Percentiles rank a stretch among this genome's conserved stretches.
phyloP scores from a whole-genome alignment of 2,797 vertebrate genomes.

The Pseudochirops corinnae region DNA sequence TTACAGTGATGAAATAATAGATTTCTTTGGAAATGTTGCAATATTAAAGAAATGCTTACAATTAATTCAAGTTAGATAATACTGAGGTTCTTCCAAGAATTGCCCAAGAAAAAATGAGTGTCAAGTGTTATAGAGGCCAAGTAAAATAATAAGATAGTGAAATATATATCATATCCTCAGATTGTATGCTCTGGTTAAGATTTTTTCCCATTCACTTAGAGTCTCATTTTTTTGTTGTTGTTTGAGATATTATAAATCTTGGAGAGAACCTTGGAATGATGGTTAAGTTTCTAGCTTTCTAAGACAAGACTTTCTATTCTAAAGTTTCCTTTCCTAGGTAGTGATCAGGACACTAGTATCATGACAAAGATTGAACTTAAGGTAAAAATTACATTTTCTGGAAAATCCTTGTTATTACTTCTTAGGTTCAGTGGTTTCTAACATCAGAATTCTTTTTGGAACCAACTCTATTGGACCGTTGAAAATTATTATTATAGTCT shows the following conservation, averaged over 20 bases:
- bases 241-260: background rate
- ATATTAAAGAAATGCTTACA: background rate
- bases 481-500: rapidly evolving
- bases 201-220: background rate
- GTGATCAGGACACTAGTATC: background rate
- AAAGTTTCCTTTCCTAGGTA: background rate
- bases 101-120: background rate
- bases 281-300: background rate
- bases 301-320: background rate
- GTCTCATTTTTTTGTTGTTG: background rate
- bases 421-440: background rate
- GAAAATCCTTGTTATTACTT: conserved; percentile 12
- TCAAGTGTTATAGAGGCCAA: background rate
- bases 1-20: background rate
- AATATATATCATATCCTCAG: background rate
- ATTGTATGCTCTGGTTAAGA: background rate
- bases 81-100: background rate
- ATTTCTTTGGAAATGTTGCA: background rate
- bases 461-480: background rate
- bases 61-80: background rate
- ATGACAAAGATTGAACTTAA: background rate
- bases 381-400: background rate
- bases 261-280: background rate
- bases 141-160: background rate
- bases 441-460: background rate